Evolutionary conservation across 1,140 invertebrate species (phyloP).

Genomic region (Drosophila bocki): DNA sequence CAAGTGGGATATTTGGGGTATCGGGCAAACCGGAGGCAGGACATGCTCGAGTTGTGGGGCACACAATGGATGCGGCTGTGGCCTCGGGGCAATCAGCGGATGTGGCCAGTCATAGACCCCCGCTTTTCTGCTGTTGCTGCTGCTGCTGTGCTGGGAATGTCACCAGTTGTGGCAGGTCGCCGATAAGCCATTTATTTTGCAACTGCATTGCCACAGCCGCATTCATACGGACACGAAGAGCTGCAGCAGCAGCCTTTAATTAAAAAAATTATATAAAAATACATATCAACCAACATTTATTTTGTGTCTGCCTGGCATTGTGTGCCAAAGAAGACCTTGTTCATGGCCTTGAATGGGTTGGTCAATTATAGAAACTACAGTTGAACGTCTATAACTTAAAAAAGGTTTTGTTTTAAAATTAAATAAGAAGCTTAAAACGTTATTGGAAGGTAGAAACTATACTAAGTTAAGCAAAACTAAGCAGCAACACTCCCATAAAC

Average conservation of each 20-base stretch:
- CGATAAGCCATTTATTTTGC: slow-evolving; percentile 57
- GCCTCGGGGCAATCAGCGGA: slow-evolving; percentile 44
- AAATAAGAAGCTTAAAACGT: neutral
- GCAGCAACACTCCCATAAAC: neutral
- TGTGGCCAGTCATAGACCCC: slow-evolving; percentile 43
- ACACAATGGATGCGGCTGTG: slow-evolving; percentile 45
- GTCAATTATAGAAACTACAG: slow-evolving; percentile 32
- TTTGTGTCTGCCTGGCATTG: slow-evolving; percentile 23
- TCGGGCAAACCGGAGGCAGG: slow-evolving; percentile 43
- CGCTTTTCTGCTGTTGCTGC: neutral
- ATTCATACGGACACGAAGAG: slow-evolving; percentile 3
- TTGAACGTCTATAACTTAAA: slow-evolving; percentile 5
- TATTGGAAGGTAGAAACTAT: neutral
- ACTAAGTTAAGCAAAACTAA: neutral
- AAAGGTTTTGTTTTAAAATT: neutral
- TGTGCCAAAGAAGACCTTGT: slow-evolving; percentile 15
- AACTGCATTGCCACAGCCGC: slow-evolving; percentile 26
- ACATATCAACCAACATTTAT: slow-evolving; percentile 31
- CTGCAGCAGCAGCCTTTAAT: slow-evolving; percentile 44
- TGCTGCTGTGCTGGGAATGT: slow-evolving; percentile 28
- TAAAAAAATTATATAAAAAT: slow-evolving; percentile 49
- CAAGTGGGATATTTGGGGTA: slow-evolving; percentile 13
- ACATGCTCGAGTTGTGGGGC: slow-evolving; percentile 68
- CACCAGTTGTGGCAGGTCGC: slow-evolving; percentile 46
- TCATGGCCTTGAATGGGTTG: slow-evolving; percentile 33